phyloP scores from a whole-genome alignment of 2,888 invertebrate species.

The Drosophila falleni region DNA sequence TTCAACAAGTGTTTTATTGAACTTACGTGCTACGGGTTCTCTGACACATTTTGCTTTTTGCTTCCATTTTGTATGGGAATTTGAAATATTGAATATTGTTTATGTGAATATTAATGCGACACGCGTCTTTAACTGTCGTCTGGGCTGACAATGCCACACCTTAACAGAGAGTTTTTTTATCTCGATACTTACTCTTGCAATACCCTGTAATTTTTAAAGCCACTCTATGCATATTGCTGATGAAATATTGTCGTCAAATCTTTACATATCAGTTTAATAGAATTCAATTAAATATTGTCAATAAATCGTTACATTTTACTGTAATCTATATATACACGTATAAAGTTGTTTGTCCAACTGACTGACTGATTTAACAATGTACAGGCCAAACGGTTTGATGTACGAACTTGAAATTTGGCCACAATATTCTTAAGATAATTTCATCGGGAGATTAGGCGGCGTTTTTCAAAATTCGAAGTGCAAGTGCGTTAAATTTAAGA shows the following conservation, averaged over 20 bases:
- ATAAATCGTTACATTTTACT: too few species aligned
- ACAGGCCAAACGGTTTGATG: too few species aligned
- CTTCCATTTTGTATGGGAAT: slow-evolving; percentile 25
- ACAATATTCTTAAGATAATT: too few species aligned
- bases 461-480: too few species aligned
- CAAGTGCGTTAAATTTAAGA: too few species aligned
- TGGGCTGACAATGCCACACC: slow-evolving; percentile 53
- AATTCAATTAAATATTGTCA: too few species aligned
- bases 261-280: neutral
- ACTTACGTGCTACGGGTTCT: slow-evolving; percentile 5
- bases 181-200: slow-evolving; percentile 14
- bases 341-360: too few species aligned
- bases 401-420: too few species aligned
- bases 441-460: too few species aligned
- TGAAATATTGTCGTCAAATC: neutral
- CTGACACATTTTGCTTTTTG: slow-evolving; percentile 21
- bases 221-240: neutral
- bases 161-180: slow-evolving; percentile 24
- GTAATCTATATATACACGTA: too few species aligned
- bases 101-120: slow-evolving; percentile 24
- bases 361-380: too few species aligned
- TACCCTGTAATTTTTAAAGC: slow-evolving; percentile 18
- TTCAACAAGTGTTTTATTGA: slow-evolving; percentile 17
- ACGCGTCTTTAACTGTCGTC: slow-evolving; percentile 26
- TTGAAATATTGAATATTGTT: slow-evolving; percentile 35